Percentiles rank a stretch among this genome's conserved stretches.
Evolutionary conservation across 92 coral and sea anemone genomes (phyloP).

Genomic region (Zoanthus sansibaricus): DNA sequence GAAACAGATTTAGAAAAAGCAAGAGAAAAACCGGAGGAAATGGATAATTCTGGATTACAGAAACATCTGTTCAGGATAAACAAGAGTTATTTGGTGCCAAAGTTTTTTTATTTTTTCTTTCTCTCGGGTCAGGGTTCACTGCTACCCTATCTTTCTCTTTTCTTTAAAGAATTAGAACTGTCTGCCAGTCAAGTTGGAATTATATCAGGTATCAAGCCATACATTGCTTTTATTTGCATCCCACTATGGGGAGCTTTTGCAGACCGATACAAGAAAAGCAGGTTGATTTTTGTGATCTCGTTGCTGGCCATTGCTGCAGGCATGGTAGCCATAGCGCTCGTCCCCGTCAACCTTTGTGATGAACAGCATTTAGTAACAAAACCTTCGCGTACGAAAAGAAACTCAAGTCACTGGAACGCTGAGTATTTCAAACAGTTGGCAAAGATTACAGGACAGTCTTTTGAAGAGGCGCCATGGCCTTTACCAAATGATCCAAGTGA

Average conservation of each 20-base stretch:
- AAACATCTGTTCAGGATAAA: conserved; percentile 58
- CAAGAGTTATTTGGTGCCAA: conserved; percentile 78
- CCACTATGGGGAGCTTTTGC: conserved; percentile 92
- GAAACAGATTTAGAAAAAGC: conserved; percentile 35
- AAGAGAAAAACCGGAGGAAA: neutral
- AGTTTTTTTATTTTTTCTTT: conserved; percentile 83
- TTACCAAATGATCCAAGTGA: conserved; percentile 69
- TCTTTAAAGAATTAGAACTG: conserved; percentile 83
- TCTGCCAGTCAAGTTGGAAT: conserved; percentile 88
- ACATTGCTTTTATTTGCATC: conserved; percentile 88
- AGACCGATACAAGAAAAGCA: conserved; percentile 80
- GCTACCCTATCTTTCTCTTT: conserved; percentile 82
- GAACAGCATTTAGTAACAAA: conserved; percentile 33
- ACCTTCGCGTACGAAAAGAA: conserved; percentile 36
- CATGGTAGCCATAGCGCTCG: conserved; percentile 82
- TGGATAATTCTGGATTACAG: conserved; percentile 15
- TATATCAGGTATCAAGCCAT: conserved; percentile 86
- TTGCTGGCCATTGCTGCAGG: conserved; percentile 82
- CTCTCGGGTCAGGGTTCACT: conserved; percentile 90
- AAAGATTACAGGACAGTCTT: conserved; percentile 74
- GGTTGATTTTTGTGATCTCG: conserved; percentile 71
- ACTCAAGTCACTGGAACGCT: conserved; percentile 11
- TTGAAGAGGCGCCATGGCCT: conserved; percentile 88
- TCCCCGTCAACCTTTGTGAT: conserved; percentile 85
- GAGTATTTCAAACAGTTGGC: conserved; percentile 66